A percentile compares a stretch with the other conserved stretches of the same genome.
Conservation (phyloP, 2,888 invertebrate species). For the Oxystoma pomonae region DNA sequence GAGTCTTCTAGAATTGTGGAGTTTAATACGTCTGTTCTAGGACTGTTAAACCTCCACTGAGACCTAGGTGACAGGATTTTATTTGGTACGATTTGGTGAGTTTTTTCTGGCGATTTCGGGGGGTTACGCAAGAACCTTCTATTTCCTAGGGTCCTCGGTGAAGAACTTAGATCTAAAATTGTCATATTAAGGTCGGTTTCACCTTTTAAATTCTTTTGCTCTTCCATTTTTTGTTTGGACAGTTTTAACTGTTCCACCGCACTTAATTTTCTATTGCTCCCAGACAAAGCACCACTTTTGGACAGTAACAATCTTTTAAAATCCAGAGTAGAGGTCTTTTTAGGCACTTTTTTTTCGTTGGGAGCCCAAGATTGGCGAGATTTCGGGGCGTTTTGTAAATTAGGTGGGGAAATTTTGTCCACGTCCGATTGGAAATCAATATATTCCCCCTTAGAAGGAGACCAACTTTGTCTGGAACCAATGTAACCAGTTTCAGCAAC, state of each 20-base stretch:
- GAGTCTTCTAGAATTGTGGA: conserved; percentile 83
- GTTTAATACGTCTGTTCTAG: conserved; percentile 78
- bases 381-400: conserved; percentile 41
- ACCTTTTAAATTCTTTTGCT: conserved; percentile 14
- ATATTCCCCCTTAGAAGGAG: conserved; percentile 50
- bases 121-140: conserved; percentile 54
- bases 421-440: conserved; percentile 43
- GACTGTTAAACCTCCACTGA: conserved; percentile 69
- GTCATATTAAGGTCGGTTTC: conserved; percentile 51
- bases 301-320: conserved; percentile 80
- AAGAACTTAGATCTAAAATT: conserved; percentile 66
- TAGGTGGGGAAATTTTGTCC: conserved; percentile 36
- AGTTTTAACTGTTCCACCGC: conserved; percentile 77
- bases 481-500: conserved; percentile 62
- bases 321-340: conserved; percentile 76
- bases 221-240: conserved; percentile 53
- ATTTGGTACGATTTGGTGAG: conserved; percentile 33
- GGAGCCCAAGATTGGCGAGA: conserved; percentile 53
- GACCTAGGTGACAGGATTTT: conserved; percentile 68
- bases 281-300: conserved; percentile 54
- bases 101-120: conserved; percentile 50
- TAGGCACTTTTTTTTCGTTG: conserved; percentile 59
- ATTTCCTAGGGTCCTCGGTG: conserved; percentile 64
- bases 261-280: conserved; percentile 58
- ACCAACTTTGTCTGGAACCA: conserved; percentile 62